Evolutionary conservation across 1,140 invertebrate genomes (phyloP), one percentile per base, ranked within the genome.

Genomic region (Latrodectus geometricus): DNA sequence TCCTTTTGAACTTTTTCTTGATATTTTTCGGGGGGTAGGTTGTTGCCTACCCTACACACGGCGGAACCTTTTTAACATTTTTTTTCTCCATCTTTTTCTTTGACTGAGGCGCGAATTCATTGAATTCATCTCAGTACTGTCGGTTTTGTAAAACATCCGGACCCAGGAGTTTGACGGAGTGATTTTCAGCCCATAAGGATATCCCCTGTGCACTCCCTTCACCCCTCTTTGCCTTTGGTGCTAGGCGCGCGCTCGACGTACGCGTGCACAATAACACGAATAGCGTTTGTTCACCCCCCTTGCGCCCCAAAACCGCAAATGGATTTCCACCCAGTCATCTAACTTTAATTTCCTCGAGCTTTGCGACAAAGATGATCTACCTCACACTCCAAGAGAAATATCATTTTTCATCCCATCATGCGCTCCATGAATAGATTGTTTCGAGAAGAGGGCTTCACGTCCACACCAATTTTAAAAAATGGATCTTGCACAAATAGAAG

Each of bases 91-190:
- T 9, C 52, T 49, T 48, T 73, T 54, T n/a, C 72, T 76, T 66
- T 76, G 66, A 68, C 72, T 61, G 82, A 84, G 82, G 82, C 82
- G 82, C 56, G 73, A 84, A 84, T 84, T 74, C 82, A 84, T 84
- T 84, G 82, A 84, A 84, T 84, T 84, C 82, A 76, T 75, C 72
- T 52, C 73, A 52, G 78, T 80, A 49, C 79, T 82, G 82, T 84
- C 73, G 82, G 82, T 84, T 84, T 84, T 84, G 82, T 84, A 84
- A 84, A 76, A 84, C 82, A 84, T 84, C 82, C 82, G 82, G 82
- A 69, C 52, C 69, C 49, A 35, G 66, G 69, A 73, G 69, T 82
- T 82, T 82, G 79, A 61, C 79, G 79, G 79, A 82, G 79, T 76
- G 82, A 84, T 84, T 84, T 84, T 84, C 73, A 76, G 72, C 82